Evolutionary conservation across 2,888 invertebrate genomes (phyloP), one percentile per base, ranked within the genome.

Genomic region (Phragmatobia fuliginosa): DNA sequence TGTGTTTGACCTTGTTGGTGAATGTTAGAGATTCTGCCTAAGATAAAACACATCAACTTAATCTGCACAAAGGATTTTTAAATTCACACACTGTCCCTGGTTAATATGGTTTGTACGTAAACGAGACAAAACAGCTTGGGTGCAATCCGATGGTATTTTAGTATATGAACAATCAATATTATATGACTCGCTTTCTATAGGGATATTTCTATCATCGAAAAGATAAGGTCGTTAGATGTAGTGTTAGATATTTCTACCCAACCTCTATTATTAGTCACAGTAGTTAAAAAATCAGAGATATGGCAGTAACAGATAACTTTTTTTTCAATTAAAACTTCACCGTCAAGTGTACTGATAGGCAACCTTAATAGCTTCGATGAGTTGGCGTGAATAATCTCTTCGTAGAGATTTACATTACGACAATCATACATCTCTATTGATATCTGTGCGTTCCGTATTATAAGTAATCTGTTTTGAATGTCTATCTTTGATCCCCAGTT

Each of bases 311-410:
- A 82, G 1, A 81, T 64, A 2, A 52, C 33, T 67, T 83, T 81
- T 25, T 79, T 67, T 0, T 45, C 32, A 32, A 83, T 49, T 10
- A 76, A 66, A 5, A 61, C 80, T 0, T 84, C 78, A 21, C 81
- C 81, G 18, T 81, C 72, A 0, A 18, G 49, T 4, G 56, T 1
- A 36, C 82, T 78, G 41, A 83, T 66, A 1, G 82, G 82, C 0
- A 81, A 11, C 33, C 68, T 58, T 59, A 83, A 28, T 31, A 83
- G 25, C 72, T 83, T 83, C 0, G 79, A 79, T 11, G 71, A 58
- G 14, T 69, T 59, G 0, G 79, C 81, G 1, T 81, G 81, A 10
- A 82, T 81, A 10, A 84, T 77, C 4, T 80, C 79, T 52, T 84
- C 82, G 32, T 78, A 83, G 7, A 81, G 67, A 62, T 82, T 80